Conservation (phyloP, 1,140 invertebrate genomes). For the Lineus longissimus region DNA sequence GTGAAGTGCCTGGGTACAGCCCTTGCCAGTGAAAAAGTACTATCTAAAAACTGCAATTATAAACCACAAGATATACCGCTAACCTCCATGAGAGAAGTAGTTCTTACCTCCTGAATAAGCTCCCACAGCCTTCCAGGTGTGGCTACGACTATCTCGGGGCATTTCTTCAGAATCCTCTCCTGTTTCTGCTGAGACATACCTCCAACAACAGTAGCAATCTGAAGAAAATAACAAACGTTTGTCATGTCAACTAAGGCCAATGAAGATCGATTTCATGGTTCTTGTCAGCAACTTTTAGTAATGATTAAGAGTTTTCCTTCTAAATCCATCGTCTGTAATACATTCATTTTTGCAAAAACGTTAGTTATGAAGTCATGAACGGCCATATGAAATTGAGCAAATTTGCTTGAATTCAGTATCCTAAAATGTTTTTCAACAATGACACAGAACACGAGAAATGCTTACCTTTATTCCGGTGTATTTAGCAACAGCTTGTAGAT, state of each 20-base stretch:
- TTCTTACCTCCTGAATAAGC: constrained; percentile 67
- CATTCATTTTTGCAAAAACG: too few relatives aligned
- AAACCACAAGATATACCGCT: too few relatives aligned
- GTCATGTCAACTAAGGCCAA: background rate
- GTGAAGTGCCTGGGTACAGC: too few relatives aligned
- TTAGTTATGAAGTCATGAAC: background rate
- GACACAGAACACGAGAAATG: background rate
- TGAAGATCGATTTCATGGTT: too few relatives aligned
- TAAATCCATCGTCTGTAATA: too few relatives aligned
- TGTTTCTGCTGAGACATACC: constrained; percentile 88
- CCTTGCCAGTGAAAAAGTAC: too few relatives aligned
- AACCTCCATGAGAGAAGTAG: too few relatives aligned
- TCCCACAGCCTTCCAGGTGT: constrained; percentile 96
- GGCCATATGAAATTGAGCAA: background rate
- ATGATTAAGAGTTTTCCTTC: too few relatives aligned
- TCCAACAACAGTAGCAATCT: constrained; percentile 78
- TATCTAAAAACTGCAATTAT: too few relatives aligned
- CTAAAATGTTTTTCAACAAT: too few relatives aligned
- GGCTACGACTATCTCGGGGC: constrained; percentile 90
- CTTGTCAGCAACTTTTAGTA: background rate
- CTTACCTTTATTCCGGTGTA: constrained; percentile 69
- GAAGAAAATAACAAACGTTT: constrained; percentile 23
- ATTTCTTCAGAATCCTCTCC: constrained; percentile 71
- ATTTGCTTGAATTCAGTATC: too few relatives aligned
- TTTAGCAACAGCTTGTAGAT: constrained; percentile 75